These are phyloP conservation scores for Pipistrellus pygmaeus DNA, from an alignment of 2,797 vertebrate genomes.

Conservation along the genomic window DNA sequence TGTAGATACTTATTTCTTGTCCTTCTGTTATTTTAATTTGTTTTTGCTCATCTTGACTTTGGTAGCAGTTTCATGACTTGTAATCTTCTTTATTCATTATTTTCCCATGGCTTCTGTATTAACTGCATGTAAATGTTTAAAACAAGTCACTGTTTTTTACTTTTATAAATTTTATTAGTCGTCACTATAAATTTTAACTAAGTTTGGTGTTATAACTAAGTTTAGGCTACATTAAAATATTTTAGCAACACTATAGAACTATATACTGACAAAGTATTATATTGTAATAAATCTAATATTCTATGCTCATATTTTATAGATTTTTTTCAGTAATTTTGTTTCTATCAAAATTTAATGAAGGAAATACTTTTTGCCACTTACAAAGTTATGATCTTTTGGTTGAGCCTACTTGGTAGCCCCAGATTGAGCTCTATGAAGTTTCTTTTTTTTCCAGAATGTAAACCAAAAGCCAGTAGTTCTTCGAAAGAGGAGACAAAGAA, in stretches of 20 bases:
- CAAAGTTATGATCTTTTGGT: slow-evolving; percentile 7
- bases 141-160: slow-evolving; percentile 49
- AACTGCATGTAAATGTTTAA: slow-evolving; percentile 77
- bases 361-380: slow-evolving; percentile 18
- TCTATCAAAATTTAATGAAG: slow-evolving; percentile 30
- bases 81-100: slow-evolving; percentile 63
- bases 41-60: slow-evolving; percentile 52
- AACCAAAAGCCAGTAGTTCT: slow-evolving; percentile 99
- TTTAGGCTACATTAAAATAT: slow-evolving; percentile 11
- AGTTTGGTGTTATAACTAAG: slow-evolving; percentile 49
- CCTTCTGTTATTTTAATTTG: slow-evolving; percentile 17
- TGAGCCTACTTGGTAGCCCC: neutral
- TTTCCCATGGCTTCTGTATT: slow-evolving; percentile 62
- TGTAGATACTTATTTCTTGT: slow-evolving; percentile 33
- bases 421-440: slow-evolving; percentile 50
- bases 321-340: slow-evolving; percentile 55
- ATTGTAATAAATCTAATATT: slow-evolving; percentile 1
- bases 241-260: slow-evolving; percentile 13
- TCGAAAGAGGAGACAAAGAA: slow-evolving; percentile 97
- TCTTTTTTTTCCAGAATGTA: slow-evolving; percentile 91
- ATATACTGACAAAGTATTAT: neutral
- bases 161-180: slow-evolving; percentile 43
- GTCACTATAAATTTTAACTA: slow-evolving; percentile 41
- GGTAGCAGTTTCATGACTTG: slow-evolving; percentile 40
- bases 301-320: neutral